Conservation (phyloP, 2,113 vertebrate species). For the Callopanchax toddi region DNA sequence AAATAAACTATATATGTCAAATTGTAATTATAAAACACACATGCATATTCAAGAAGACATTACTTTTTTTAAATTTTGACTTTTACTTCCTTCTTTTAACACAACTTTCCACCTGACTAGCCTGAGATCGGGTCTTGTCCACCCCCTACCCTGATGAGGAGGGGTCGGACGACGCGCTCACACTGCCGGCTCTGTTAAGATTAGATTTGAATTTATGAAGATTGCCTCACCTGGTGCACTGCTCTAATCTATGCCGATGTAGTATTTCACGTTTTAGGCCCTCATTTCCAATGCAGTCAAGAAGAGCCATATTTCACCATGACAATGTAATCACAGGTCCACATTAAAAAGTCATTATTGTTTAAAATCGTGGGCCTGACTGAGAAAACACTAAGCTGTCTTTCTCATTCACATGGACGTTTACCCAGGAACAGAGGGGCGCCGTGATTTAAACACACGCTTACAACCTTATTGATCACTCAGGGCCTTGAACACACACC, state of each 20-base stretch:
- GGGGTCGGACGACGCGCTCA: conserved; percentile 81
- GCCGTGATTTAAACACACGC: conserved; percentile 86
- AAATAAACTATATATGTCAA: too few species aligned
- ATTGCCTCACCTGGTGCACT: conserved; percentile 89
- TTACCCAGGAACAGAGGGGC: conserved; percentile 89
- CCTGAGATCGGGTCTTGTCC: conserved; percentile 14
- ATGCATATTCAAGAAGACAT: too few species aligned
- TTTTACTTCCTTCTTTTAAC: too few species aligned
- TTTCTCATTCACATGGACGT: conserved; percentile 92
- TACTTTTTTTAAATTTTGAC: too few species aligned
- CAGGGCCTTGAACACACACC: conserved; percentile 59
- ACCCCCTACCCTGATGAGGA: conserved; percentile 62
- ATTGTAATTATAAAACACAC: too few species aligned
- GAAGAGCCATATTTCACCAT: conserved; percentile 93
- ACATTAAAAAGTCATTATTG: conserved; percentile 99
- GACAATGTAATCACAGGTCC: conserved; percentile 99
- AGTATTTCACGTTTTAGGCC: conserved; percentile 89
- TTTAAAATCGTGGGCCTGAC: conserved; percentile 95
- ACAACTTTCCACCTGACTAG: conserved; percentile 9
- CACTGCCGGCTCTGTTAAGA: conserved; percentile 87
- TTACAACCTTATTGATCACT: conserved; percentile 88
- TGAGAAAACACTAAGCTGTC: conserved; percentile 97
- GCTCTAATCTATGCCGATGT: conserved; percentile 84
- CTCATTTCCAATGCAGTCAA: conserved; percentile 90
- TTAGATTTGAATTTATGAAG: conserved; percentile 99